phyloP scores from a whole-genome alignment of 2,113 vertebrate species.

The Hydrochoerus hydrochaeris region DNA sequence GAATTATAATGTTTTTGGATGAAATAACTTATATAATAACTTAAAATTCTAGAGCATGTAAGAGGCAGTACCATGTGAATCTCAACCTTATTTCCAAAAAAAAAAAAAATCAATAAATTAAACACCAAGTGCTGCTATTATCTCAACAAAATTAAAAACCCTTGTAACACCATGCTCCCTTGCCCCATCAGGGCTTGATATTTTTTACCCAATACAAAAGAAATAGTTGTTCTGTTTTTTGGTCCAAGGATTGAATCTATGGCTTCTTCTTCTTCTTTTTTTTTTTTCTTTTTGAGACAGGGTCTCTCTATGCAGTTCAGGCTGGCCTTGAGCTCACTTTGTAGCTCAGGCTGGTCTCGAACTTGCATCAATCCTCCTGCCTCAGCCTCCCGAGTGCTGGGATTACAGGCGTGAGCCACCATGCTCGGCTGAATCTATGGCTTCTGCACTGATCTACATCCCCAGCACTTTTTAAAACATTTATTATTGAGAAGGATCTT shows the following conservation, averaged over 20 bases:
- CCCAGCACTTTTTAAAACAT: not conserved
- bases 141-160: not conserved
- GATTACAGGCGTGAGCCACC: too few species aligned
- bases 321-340: too few species aligned
- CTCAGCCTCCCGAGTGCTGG: too few species aligned
- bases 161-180: not conserved
- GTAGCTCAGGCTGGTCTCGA: too few species aligned
- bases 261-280: too few species aligned
- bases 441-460: not conserved
- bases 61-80: not conserved
- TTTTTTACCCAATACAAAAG: not conserved
- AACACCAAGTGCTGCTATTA: not conserved
- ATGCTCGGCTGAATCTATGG: too few species aligned
- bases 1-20: not conserved
- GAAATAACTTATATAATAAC: not conserved
- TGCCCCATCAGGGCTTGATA: not conserved
- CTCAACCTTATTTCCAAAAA: not conserved
- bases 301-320: too few species aligned
- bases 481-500: not conserved
- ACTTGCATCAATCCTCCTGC: too few species aligned
- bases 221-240: not conserved
- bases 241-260: not conserved
- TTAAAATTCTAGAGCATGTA: not conserved
- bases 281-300: too few species aligned
- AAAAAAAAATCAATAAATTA: slow-evolving; percentile 34